Base-by-base conservation (phyloP, 2,888 invertebrate species). In the Hesperia comma region DNA sequence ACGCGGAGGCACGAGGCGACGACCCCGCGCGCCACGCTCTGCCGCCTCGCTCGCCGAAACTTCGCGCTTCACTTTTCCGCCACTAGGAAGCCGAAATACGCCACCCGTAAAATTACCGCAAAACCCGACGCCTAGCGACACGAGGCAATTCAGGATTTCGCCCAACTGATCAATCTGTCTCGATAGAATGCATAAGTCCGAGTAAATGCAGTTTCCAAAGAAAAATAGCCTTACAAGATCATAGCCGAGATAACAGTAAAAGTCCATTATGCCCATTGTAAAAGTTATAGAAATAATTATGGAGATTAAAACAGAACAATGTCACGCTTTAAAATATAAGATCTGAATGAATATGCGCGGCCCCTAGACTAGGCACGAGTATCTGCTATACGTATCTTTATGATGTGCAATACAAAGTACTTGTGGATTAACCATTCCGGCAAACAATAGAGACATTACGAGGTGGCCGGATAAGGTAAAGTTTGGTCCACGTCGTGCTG, bases 61-160 rank as follows among this genome's bases (percentile, higher is more conserved):
- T 91, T 90, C 82, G 89, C 90, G 90, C 91, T 91, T 90, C 88
- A 88, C 90, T 90, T 90, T 90, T 88, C 88, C 85, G 88, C 86
- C 72, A 79, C 79, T 84, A 90, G 87, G 85, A 88, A 87, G 85
- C 82, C 83, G 80, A 83, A 81, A 80, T 79, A 82, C 87, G 82
- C 82, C 75, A 84, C 79, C 89, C 92, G 88, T 91, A 90, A 90
- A 92, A 92, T 92, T 86, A 85, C 85, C 82, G 86, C 86, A 85
- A 87, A 86, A 83, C 84, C 17, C 88, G 87, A 90, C 85, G 87
- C 86, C 86, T 89, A 88, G 75, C 74, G 73, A 74, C 73, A 72
- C 19, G 12, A 49, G 41, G 40, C 64, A 53, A 43, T 53, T 58
- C 26, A 26, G 26, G 26, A 26, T 26, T 26, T 26, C 26, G 5